A percentile compares a stretch with the other conserved stretches of the same genome.
These are phyloP conservation scores for Helostoma temminkii DNA, from an alignment of 2,797 vertebrate genomes.

Conservation along the genomic window DNA sequence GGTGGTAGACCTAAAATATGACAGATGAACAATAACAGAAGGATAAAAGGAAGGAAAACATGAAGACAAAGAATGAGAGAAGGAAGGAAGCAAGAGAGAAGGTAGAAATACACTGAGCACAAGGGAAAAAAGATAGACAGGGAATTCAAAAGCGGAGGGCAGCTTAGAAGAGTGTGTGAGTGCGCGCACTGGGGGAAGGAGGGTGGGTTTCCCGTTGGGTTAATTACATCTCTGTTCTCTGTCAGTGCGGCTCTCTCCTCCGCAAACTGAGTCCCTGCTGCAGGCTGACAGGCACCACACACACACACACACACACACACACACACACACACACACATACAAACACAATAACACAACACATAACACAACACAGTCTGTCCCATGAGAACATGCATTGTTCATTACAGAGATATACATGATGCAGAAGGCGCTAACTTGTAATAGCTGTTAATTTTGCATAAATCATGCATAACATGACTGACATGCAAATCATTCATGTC, in stretches of 20 bases:
- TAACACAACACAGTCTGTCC: slow-evolving; percentile 42
- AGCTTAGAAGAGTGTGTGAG: slow-evolving; percentile 13
- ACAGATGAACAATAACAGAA: background rate
- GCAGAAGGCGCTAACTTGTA: slow-evolving; percentile 50
- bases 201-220: slow-evolving; percentile 74
- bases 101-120: slow-evolving; percentile 16
- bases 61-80: background rate
- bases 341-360: slow-evolving; percentile 15
- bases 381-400: slow-evolving; percentile 52
- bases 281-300: slow-evolving; percentile 64
- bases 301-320: slow-evolving; percentile 27
- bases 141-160: slow-evolving; percentile 27
- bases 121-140: slow-evolving; percentile 22
- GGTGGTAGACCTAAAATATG: background rate
- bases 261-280: slow-evolving; percentile 67
- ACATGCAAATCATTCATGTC: slow-evolving; percentile 80
- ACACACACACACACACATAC: slow-evolving; percentile 15
- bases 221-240: slow-evolving; percentile 86
- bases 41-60: slow-evolving; percentile 2
- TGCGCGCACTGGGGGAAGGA: background rate
- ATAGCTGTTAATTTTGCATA: slow-evolving; percentile 78
- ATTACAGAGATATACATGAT: slow-evolving; percentile 47
- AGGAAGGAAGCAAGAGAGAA: slow-evolving; percentile 2
- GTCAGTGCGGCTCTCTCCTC: slow-evolving; percentile 73
- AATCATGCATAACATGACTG: slow-evolving; percentile 79